These are phyloP conservation scores for Apolygus lucorum DNA, from an alignment of 1,140 invertebrate genomes.

Conservation along the genomic window DNA sequence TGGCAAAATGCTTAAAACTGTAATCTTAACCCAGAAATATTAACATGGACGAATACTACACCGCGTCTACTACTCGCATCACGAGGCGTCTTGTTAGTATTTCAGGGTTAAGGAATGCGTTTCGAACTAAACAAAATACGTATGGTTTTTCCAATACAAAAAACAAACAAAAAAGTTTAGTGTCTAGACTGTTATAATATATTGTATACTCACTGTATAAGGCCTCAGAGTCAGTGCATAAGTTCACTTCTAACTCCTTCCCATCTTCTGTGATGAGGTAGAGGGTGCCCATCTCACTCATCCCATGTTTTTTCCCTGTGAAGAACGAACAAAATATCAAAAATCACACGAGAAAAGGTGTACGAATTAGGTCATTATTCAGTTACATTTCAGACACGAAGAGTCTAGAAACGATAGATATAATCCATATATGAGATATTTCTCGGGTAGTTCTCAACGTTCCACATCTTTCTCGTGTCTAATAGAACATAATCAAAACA, in stretches of 20 bases:
- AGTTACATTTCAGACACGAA: not conserved
- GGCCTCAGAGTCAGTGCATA: slow-evolving; percentile 13
- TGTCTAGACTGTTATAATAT: too few relatives aligned
- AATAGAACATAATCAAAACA: not conserved
- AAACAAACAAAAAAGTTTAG: too few relatives aligned
- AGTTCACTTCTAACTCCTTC: slow-evolving; percentile 24
- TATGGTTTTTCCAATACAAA: too few relatives aligned
- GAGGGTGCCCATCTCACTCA: slow-evolving; percentile 16
- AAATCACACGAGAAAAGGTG: not conserved
- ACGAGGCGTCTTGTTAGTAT: too few relatives aligned
- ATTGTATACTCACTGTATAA: slow-evolving; percentile 21
- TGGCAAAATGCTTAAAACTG: too few relatives aligned
- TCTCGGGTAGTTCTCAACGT: not conserved
- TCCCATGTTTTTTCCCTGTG: slow-evolving; percentile 21
- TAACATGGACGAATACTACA: too few relatives aligned
- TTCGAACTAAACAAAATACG: too few relatives aligned
- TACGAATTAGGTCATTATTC: not conserved
- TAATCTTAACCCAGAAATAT: too few relatives aligned
- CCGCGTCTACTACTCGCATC: too few relatives aligned
- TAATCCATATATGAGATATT: not conserved
- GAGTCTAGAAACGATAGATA: not conserved
- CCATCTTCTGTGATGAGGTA: slow-evolving; percentile 25
- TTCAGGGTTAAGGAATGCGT: too few relatives aligned
- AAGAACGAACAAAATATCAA: slow-evolving; percentile 12
- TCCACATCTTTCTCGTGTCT: not conserved